These are phyloP conservation scores for Eulemur macaco DNA, from an alignment of 2,113 vertebrate genomes.

Conservation along the genomic window DNA sequence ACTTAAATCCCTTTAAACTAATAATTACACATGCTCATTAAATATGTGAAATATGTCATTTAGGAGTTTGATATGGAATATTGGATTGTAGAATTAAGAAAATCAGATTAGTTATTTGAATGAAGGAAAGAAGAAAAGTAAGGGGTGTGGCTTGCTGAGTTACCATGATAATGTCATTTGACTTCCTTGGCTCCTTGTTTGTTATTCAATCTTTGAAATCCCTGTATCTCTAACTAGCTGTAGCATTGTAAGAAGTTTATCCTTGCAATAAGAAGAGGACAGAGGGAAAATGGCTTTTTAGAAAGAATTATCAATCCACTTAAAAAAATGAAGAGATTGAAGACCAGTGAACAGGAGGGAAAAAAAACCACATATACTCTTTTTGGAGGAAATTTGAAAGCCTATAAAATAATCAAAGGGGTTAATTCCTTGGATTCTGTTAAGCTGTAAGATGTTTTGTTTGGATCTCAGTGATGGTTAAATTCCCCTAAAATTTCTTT, in stretches of 20 bases:
- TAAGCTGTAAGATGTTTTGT: background rate
- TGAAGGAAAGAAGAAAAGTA: background rate
- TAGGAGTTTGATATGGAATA: background rate
- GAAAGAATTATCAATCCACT: background rate
- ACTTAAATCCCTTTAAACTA: constrained; percentile 9
- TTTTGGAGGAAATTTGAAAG: constrained; percentile 47
- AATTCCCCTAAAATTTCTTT: constrained; percentile 49
- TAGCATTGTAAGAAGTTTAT: background rate
- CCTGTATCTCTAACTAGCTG: background rate
- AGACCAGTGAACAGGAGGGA: background rate
- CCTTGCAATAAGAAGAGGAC: background rate
- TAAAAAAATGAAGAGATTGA: background rate
- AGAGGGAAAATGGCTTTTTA: background rate
- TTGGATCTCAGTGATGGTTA: constrained; percentile 32
- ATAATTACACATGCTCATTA: background rate
- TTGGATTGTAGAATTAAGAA: background rate
- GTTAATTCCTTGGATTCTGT: constrained; percentile 42
- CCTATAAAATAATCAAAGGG: background rate
- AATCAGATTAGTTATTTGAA: background rate
- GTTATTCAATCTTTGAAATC: background rate
- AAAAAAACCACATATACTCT: background rate
- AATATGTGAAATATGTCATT: background rate
- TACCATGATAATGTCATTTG: constrained; percentile 14
- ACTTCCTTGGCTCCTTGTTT: background rate
- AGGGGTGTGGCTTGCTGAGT: background rate